Conservation (phyloP, 2,113 vertebrate genomes). For the Puma concolor region DNA sequence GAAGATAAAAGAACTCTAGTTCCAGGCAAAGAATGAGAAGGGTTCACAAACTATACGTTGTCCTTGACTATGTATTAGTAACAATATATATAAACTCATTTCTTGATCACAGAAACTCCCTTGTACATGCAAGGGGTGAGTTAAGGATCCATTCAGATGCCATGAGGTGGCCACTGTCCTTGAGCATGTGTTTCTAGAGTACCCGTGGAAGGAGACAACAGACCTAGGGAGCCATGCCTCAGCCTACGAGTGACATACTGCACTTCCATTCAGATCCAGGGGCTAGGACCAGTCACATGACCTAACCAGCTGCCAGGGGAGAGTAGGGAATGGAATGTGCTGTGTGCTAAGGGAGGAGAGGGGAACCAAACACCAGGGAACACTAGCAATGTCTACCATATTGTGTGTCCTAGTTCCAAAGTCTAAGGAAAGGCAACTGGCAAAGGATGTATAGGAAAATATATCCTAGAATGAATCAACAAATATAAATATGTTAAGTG, state of each 20-base stretch:
- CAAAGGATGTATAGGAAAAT: neutral
- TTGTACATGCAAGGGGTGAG: neutral
- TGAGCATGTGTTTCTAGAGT: neutral
- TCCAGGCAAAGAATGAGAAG: neutral
- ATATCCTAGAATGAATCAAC: neutral
- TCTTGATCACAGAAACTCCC: neutral
- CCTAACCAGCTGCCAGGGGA: too few relatives aligned
- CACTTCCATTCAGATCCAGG: neutral
- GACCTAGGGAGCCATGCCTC: fast-evolving
- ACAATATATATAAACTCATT: neutral
- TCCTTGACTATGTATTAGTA: neutral
- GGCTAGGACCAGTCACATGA: neutral
- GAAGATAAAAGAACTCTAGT: neutral
- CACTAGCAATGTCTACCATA: neutral
- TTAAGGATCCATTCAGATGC: neutral
- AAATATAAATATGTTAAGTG: neutral
- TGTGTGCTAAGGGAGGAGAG: neutral
- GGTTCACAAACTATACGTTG: neutral
- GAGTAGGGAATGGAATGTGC: neutral
- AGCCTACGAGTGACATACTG: neutral
- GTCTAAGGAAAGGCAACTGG: neutral
- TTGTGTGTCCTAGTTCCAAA: neutral
- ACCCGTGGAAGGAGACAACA: neutral
- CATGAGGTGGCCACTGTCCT: neutral
- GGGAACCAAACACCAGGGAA: neutral